Evolutionary conservation across 2,888 invertebrate species (phyloP), one percentile per base, ranked within the genome.

Genomic region (Axea sp.): DNA sequence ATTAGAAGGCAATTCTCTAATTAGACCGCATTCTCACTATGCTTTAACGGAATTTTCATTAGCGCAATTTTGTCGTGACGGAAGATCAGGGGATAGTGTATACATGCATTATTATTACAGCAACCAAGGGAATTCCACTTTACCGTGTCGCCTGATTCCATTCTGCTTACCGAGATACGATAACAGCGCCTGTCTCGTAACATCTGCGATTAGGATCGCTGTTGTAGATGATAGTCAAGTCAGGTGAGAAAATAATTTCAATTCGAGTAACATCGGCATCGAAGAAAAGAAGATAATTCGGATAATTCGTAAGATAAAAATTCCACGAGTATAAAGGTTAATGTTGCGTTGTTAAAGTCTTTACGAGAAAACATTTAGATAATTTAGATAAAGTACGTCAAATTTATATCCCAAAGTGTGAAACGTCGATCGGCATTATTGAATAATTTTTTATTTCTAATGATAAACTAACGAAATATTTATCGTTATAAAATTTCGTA

Each of bases 11-110:
- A 77, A 77, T 83, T 78, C 79, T 82, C 85, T 84, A 84, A 85
- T 85, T 85, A 84, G 84, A 83, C 84, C 81, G 84, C 84, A 84
- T 85, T 85, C 85, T 73, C 75, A 73, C 73, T 74, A 82, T 73
- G 78, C 81, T 79, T 80, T 78, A 79, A 77, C 78, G 82, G 84
- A 84, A 84, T 84, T 85, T 85, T 85, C 84, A 84, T 84, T 83
- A 84, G 83, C 82, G 72, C 79, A 77, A 81, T 79, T 84, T 81
- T 81, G 83, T 85, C 83, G 83, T 82, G 84, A 78, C 80, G 78
- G 76, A 81, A 79, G 80, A 78, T 76, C 65, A 39, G n/a, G 53
- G 64, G 73, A 73, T 73, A 73, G 62, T 64, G 68, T 55, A 69
- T 68, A 68, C 68, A 64, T 60, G 60, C 55, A 75, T 73, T 69